Evolutionary conservation across 2,888 invertebrate species (phyloP).

Genomic region (Galeruca laticollis): DNA sequence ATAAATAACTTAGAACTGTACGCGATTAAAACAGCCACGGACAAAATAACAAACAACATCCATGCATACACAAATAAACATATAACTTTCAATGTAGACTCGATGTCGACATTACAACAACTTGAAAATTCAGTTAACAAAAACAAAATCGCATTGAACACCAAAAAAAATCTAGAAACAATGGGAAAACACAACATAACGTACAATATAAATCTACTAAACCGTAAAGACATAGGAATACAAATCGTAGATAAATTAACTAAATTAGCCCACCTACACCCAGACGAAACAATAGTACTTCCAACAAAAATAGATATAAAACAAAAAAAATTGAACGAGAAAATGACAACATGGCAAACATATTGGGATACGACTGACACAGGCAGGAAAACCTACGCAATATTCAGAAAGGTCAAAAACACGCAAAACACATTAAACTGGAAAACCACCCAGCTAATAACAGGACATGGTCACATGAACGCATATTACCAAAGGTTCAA

Average conservation of each 20-base stretch:
- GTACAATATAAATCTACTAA: background rate
- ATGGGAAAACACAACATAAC: background rate
- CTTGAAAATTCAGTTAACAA: background rate
- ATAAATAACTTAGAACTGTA: background rate
- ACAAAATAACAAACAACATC: background rate
- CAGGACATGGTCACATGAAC: background rate
- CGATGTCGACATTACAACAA: background rate
- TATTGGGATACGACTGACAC: background rate
- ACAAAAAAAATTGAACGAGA: background rate
- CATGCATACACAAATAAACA: too few relatives aligned
- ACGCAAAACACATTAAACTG: background rate
- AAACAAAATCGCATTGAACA: background rate
- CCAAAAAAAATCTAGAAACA: background rate
- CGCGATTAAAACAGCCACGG: background rate
- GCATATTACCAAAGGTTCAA: too few relatives aligned
- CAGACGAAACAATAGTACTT: background rate
- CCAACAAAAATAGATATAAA: too few relatives aligned
- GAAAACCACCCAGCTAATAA: background rate
- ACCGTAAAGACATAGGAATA: background rate
- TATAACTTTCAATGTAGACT: too few relatives aligned
- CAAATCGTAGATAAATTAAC: background rate
- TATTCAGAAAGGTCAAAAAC: too few relatives aligned
- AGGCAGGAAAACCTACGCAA: background rate
- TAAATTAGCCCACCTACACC: background rate
- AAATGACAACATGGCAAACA: background rate